phyloP scores from a whole-genome alignment of 2,888 invertebrate genomes.

The Tipula confusa region DNA sequence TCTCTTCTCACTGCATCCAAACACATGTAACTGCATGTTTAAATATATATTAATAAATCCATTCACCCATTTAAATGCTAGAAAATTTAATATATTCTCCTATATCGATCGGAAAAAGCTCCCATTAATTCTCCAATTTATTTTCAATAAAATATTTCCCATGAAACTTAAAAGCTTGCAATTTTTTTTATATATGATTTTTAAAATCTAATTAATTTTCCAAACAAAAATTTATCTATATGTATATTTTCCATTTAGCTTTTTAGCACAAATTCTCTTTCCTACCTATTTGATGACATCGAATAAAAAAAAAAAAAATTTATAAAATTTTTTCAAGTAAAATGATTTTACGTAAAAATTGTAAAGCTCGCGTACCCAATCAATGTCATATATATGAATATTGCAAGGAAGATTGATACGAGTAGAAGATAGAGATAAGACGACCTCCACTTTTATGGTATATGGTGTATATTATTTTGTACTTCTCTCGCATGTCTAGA shows the following conservation, averaged over 20 bases:
- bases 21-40: too few relatives aligned
- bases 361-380: too few relatives aligned
- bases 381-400: neutral
- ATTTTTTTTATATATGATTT: neutral
- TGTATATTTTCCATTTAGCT: neutral
- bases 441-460: neutral
- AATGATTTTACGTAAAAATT: too few relatives aligned
- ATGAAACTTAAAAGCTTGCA: neutral
- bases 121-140: neutral
- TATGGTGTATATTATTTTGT: too few relatives aligned
- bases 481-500: neutral
- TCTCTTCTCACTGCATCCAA: too few relatives aligned
- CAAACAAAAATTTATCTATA: neutral
- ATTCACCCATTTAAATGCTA: too few relatives aligned
- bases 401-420: neutral
- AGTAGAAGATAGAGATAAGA: neutral
- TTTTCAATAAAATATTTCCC: neutral
- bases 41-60: too few relatives aligned
- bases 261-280: neutral
- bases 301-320: neutral
- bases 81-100: neutral
- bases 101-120: neutral
- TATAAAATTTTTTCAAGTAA: too few relatives aligned
- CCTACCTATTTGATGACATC: neutral
- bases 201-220: neutral